Percentiles rank a stretch among this genome's conserved stretches.
Evolutionary conservation across 1,140 invertebrate species (phyloP).

Genomic region (Meloidogyne hapla): DNA sequence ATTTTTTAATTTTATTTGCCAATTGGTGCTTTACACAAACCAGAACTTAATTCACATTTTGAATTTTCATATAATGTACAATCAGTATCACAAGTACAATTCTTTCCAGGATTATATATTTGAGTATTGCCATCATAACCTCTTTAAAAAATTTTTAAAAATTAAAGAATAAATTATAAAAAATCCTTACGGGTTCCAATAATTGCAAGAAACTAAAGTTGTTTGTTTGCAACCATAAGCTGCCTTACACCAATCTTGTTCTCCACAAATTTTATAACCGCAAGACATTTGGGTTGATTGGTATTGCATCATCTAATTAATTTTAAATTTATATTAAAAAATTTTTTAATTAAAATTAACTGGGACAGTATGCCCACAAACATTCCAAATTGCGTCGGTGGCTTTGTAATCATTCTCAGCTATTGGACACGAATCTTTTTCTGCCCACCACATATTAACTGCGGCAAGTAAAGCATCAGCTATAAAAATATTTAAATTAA

Average conservation of each 20-base stretch:
- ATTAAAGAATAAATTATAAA: not conserved
- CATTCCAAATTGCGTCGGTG: not conserved
- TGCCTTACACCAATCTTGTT: not conserved
- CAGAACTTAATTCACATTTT: not conserved
- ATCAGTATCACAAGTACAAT: not conserved
- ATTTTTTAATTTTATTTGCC: not conserved
- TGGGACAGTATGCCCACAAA: not conserved
- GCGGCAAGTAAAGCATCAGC: not conserved
- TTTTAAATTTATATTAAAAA: not conserved
- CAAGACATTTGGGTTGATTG: not conserved
- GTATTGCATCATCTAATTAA: not conserved
- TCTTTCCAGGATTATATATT: not conserved
- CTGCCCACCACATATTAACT: not conserved
- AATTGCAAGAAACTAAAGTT: not conserved
- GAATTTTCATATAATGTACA: not conserved
- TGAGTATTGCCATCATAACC: not conserved
- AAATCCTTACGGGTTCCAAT: not conserved
- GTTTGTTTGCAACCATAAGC: not conserved
- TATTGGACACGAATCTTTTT: not conserved
- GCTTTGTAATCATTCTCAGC: not conserved
- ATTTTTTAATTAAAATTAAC: not conserved
- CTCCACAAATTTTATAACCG: not conserved
- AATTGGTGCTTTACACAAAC: not conserved
- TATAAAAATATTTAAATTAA: not conserved
- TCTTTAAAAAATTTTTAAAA: no score